Percentiles rank a stretch among this genome's conserved stretches.
Conservation (phyloP, 2,888 invertebrate species). For the Diploptera punctata region DNA sequence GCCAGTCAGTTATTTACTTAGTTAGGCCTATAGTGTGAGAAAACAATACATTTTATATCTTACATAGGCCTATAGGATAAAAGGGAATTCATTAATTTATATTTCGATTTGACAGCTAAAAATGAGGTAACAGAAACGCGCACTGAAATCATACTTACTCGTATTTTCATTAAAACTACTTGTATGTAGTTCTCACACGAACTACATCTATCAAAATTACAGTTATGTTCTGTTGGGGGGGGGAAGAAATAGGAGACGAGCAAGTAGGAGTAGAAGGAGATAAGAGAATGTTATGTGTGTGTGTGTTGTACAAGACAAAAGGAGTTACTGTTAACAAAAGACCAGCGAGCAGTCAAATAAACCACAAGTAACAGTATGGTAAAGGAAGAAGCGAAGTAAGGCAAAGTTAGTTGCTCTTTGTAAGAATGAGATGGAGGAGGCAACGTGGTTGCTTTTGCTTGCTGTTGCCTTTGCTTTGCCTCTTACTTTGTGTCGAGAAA, state of each 20-base stretch:
- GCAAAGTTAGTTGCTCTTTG: slow-evolving; percentile 29
- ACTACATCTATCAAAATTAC: too few species aligned
- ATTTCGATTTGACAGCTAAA: too few species aligned
- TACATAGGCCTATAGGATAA: too few species aligned
- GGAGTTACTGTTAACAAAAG: slow-evolving; percentile 29
- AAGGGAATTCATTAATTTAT: too few species aligned
- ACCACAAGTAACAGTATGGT: slow-evolving; percentile 29
- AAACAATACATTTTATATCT: too few species aligned
- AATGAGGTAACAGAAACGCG: too few species aligned
- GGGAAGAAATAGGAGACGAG: background rate
- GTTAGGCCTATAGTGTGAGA: too few species aligned
- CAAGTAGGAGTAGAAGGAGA: background rate
- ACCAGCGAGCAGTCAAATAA: slow-evolving; percentile 27
- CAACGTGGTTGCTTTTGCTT: slow-evolving; percentile 7
- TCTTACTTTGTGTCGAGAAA: slow-evolving; percentile 20
- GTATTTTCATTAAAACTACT: too few species aligned
- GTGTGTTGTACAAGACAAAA: slow-evolving; percentile 27
- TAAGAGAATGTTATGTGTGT: background rate
- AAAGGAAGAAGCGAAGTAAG: slow-evolving; percentile 13
- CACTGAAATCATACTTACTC: too few species aligned
- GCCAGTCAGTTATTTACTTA: too few species aligned
- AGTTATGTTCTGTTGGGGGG: too few species aligned
- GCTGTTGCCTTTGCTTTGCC: slow-evolving; percentile 13
- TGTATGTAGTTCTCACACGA: too few species aligned
- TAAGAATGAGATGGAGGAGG: slow-evolving; percentile 10